Base-by-base conservation (phyloP, 2,888 invertebrate species). In the Steinernema carpocapsae region DNA sequence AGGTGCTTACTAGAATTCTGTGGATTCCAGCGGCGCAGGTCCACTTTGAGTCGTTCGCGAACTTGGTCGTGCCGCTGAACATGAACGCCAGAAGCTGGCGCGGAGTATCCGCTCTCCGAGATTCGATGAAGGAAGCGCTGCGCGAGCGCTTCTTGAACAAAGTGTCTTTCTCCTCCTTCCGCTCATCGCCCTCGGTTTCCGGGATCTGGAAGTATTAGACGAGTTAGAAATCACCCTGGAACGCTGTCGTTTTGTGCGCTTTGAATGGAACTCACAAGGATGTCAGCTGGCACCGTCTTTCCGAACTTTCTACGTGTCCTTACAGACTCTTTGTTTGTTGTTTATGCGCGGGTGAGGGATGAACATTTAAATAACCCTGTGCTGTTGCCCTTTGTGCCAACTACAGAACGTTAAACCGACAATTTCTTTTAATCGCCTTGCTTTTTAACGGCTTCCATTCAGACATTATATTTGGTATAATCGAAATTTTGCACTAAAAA, bases 101-200 rank as follows among this genome's bases (percentile, higher is more conserved):
- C 17, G 64, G 64, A 32, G 29, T 64, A 17, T 64, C 32, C 3
- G 64, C 29, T 1, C 64, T 29, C 2, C 64, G 29, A 32, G 64
- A 17, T 32, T 64, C 64, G 7, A 64, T 64, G 64, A 29, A 64
- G 32, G 64, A 64, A 29, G 64, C 64, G n/a, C 64, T 64, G 26
- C 64, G 64, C 10, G 64, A 64, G 12, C 64, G 29, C 14, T 64
- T 64, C 64, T 64, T 64, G 37, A 37, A 37, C 32, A 32, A 6
- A 4, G 64, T 7, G 32, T 29, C 10, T 10, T 37, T 64, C 10
- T 64, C 32, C 32, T 17, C 17, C 2, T 22, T 32, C 22, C 4
- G 37, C 10, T 64, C 26, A 17, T 64, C 32, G 14, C 32, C 64
- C 17, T 12, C 64, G 14, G 17, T 64, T 19, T 64, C 64, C 24